Evolutionary conservation across 2,888 invertebrate species (phyloP).

Genomic region (Drosophila lutescens): DNA sequence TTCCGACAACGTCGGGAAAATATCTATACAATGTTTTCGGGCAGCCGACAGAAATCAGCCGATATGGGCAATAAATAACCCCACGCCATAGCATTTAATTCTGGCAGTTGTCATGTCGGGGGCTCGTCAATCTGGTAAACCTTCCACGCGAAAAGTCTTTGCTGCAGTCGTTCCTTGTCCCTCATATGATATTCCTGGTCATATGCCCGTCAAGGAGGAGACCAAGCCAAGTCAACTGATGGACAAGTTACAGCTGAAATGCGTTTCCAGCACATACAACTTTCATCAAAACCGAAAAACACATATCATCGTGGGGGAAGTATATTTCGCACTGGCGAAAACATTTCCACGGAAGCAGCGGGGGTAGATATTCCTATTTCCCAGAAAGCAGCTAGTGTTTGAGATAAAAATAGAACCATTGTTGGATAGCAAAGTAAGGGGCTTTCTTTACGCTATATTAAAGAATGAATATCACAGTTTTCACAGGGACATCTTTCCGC

Average conservation of each 20-base stretch:
- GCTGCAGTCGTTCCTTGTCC: conserved; percentile 3
- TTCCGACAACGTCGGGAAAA: neutral
- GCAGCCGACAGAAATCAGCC: neutral
- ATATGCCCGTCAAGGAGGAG: conserved; percentile 20
- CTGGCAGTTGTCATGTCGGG: conserved; percentile 15
- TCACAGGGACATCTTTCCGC: neutral
- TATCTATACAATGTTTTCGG: neutral
- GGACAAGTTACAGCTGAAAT: conserved; percentile 18
- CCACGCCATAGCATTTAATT: neutral
- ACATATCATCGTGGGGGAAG: conserved; percentile 19
- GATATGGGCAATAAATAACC: conserved; percentile 11
- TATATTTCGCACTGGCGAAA: conserved; percentile 12
- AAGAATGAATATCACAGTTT: neutral
- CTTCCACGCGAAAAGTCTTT: conserved; percentile 31
- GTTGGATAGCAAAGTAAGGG: neutral
- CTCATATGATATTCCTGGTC: conserved; percentile 1
- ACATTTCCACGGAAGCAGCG: conserved; percentile 10
- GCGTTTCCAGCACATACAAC: neutral
- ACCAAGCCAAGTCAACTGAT: neutral
- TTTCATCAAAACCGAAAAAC: conserved; percentile 7
- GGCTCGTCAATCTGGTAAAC: conserved; percentile 11
- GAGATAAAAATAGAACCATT: conserved; percentile 1
- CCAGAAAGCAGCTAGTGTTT: conserved; percentile 10
- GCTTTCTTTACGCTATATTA: neutral
- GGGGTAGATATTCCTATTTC: neutral